Conservation (phyloP, 2,113 vertebrate genomes). For the Stegastes partitus region DNA sequence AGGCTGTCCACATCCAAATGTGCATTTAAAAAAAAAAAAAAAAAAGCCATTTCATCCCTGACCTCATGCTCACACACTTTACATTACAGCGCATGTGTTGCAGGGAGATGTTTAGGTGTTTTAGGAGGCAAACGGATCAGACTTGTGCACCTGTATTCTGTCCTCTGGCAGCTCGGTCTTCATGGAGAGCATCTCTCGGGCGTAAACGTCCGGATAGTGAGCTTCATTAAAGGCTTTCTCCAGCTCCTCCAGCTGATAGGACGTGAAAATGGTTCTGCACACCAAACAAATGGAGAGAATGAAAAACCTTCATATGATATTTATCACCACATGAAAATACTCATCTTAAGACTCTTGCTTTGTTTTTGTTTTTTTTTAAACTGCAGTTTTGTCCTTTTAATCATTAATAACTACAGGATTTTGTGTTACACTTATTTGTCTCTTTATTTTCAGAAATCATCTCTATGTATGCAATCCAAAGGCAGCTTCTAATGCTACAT, state of each 20-base stretch:
- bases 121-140: too few species aligned
- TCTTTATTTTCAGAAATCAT: background rate
- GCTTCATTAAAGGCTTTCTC: conserved; percentile 99
- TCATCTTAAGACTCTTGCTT: too few species aligned
- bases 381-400: background rate
- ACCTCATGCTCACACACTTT: background rate
- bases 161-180: conserved; percentile 98
- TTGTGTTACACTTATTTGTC: background rate
- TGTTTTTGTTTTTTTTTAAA: too few species aligned
- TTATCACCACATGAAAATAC: too few species aligned
- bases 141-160: conserved; percentile 99
- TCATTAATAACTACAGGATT: too few species aligned
- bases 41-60: background rate
- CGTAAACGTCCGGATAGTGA: conserved; percentile 98
- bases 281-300: conserved; percentile 10
- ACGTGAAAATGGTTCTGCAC: conserved; percentile 98
- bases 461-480: too few species aligned
- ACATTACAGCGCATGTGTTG: too few species aligned
- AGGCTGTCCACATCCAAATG: conserved; percentile 11
- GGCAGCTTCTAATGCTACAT: too few species aligned
- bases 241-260: conserved; percentile 97
- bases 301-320: too few species aligned
- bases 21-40: background rate
- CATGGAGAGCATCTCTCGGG: conserved; percentile 98
- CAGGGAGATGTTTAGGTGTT: too few species aligned